A percentile compares a stretch with the other conserved stretches of the same genome.
Conservation (phyloP, 2,113 vertebrate genomes). For the Trinectes maculatus region DNA sequence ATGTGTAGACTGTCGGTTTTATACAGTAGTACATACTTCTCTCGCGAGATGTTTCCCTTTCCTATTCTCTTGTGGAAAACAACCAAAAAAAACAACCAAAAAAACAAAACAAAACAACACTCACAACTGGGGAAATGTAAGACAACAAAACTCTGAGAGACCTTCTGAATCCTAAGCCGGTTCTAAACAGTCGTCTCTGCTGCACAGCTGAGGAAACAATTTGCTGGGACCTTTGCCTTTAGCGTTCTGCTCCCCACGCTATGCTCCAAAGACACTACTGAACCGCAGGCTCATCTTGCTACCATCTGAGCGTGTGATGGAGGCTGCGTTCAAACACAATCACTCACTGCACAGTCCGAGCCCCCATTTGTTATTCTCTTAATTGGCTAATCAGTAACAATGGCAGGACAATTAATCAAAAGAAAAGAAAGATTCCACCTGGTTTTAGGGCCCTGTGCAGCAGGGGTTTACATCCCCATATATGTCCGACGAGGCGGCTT, state of each 20-base stretch:
- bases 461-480: slow-evolving; percentile 43
- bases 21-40: too few relatives aligned
- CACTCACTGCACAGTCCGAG: slow-evolving; percentile 27
- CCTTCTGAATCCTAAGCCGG: slow-evolving; percentile 38
- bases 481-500: slow-evolving; percentile 46
- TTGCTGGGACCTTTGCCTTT: slow-evolving; percentile 69
- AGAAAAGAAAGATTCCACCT: slow-evolving; percentile 43
- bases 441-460: slow-evolving; percentile 31
- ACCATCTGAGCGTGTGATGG: slow-evolving; percentile 46
- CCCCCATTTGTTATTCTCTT: slow-evolving; percentile 53
- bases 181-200: slow-evolving; percentile 43
- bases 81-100: background rate
- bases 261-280: slow-evolving; percentile 39
- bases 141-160: slow-evolving; percentile 50
- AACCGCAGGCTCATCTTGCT: slow-evolving; percentile 55
- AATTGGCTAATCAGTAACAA: slow-evolving; percentile 68
- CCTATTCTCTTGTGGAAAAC: slow-evolving; percentile 24
- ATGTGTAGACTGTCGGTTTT: background rate
- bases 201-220: slow-evolving; percentile 76
- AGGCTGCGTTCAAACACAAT: slow-evolving; percentile 36
- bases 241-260: slow-evolving; percentile 55
- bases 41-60: too few relatives aligned
- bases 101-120: slow-evolving; percentile 10
- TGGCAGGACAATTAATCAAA: slow-evolving; percentile 64
- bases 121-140: slow-evolving; percentile 51